phyloP scores from a whole-genome alignment of 2,888 invertebrate species.

The Protonemura montana region DNA sequence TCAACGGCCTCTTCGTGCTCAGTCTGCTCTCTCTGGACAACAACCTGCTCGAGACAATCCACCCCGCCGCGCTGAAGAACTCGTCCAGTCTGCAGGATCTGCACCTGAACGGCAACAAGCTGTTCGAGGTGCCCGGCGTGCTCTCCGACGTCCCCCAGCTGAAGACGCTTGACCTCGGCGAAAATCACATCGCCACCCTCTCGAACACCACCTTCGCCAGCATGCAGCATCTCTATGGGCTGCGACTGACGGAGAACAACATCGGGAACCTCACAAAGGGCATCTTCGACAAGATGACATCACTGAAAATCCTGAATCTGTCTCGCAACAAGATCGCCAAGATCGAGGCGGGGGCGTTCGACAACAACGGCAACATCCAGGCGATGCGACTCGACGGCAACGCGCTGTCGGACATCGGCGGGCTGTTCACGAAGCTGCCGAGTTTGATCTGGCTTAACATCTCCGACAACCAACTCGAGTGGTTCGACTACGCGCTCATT shows the following conservation, averaged over 20 bases:
- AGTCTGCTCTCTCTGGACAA: slow-evolving; percentile 81
- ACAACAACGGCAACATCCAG: slow-evolving; percentile 77
- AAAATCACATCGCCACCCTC: slow-evolving; percentile 82
- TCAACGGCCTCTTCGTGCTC: slow-evolving; percentile 78
- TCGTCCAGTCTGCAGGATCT: slow-evolving; percentile 82
- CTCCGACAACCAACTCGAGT: slow-evolving; percentile 82
- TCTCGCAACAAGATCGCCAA: slow-evolving; percentile 83
- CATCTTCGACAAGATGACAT: slow-evolving; percentile 78
- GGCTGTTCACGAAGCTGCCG: slow-evolving; percentile 80
- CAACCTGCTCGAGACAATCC: slow-evolving; percentile 78
- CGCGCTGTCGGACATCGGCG: slow-evolving; percentile 78
- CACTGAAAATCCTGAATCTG: slow-evolving; percentile 82
- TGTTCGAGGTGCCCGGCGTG: slow-evolving; percentile 76
- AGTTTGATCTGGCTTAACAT: slow-evolving; percentile 86
- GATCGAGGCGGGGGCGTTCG: slow-evolving; percentile 80
- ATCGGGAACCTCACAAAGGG: slow-evolving; percentile 81
- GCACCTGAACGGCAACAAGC: slow-evolving; percentile 82
- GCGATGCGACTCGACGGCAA: slow-evolving; percentile 85
- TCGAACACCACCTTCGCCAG: slow-evolving; percentile 82
- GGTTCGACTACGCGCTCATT: slow-evolving; percentile 86
- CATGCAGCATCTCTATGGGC: slow-evolving; percentile 80
- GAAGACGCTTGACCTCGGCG: slow-evolving; percentile 82
- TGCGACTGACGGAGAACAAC: slow-evolving; percentile 85
- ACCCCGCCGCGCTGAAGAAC: slow-evolving; percentile 78
- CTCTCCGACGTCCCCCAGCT: slow-evolving; percentile 77